phyloP scores from a whole-genome alignment of 1,140 invertebrate genomes.

The Neocloeon triangulifer region DNA sequence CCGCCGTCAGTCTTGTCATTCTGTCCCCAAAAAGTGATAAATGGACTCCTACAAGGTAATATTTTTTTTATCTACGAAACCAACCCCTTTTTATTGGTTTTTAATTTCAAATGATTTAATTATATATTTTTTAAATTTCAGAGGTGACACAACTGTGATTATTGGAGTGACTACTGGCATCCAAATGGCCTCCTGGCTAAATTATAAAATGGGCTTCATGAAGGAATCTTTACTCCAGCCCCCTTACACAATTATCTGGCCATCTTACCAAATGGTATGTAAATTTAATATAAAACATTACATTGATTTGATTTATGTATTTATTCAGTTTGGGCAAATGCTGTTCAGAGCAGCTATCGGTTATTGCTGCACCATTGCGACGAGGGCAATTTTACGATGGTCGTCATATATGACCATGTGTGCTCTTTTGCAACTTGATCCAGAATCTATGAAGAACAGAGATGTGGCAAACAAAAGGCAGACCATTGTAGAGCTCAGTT shows the following conservation, averaged over 20 bases:
- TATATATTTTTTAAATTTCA: conserved; percentile 25
- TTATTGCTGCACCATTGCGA: conserved; percentile 41
- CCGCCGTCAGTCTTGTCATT: conserved; percentile 38
- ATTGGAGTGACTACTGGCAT: conserved; percentile 58
- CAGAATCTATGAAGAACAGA: too few relatives aligned
- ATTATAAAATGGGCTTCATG: conserved; percentile 52
- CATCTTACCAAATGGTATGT: conserved; percentile 44
- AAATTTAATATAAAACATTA: too few relatives aligned
- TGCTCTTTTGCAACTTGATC: conserved; percentile 23
- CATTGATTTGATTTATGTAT: too few relatives aligned
- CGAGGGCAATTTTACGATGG: conserved; percentile 40
- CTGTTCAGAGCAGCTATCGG: conserved; percentile 49
- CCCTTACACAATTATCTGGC: conserved; percentile 58
- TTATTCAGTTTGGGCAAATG: conserved; percentile 24
- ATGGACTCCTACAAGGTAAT: conserved; percentile 62
- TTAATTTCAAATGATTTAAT: too few relatives aligned
- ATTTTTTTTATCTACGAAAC: too few relatives aligned
- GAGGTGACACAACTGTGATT: conserved; percentile 69
- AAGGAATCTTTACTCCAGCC: too few relatives aligned
- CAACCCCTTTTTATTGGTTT: too few relatives aligned
- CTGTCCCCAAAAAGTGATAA: conserved; percentile 45
- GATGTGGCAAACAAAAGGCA: conserved; percentile 21
- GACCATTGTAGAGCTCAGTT: conserved; percentile 50
- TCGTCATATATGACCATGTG: conserved; percentile 42
- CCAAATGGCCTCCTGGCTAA: conserved; percentile 58